These are phyloP conservation scores for Pteronotus mesoamericanus DNA, from an alignment of 2,797 vertebrate genomes.

Conservation along the genomic window DNA sequence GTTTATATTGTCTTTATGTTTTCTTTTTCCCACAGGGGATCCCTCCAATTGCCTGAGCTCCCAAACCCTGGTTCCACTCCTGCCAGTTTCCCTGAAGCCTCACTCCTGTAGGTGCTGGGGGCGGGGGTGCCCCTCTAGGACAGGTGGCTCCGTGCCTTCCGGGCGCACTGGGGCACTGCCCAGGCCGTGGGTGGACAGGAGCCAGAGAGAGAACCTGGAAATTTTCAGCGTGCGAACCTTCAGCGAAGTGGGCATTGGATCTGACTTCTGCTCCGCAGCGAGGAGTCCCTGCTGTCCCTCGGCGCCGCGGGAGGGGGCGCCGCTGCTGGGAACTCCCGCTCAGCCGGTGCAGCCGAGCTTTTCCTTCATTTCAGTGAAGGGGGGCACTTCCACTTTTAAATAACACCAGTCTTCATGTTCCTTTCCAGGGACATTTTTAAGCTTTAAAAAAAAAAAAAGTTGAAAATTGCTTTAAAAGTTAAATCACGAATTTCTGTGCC, in stretches of 20 bases:
- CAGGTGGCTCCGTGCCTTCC: background rate
- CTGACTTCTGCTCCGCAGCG: background rate
- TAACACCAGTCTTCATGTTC: constrained; percentile 4
- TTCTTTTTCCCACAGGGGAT: background rate
- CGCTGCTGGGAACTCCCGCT: background rate
- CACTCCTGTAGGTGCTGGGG: background rate
- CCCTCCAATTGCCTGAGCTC: background rate
- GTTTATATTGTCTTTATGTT: background rate
- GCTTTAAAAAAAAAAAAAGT: constrained; percentile 4
- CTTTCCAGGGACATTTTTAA: constrained; percentile 56
- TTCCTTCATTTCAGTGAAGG: background rate
- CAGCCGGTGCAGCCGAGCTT: background rate
- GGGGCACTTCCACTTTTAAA: background rate
- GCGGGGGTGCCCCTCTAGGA: background rate
- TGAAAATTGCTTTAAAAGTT: constrained; percentile 50
- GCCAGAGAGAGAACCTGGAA: background rate
- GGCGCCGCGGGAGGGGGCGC: background rate
- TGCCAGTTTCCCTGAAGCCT: background rate
- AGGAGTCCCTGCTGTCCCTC: fast-evolving
- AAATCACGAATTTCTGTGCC: constrained; percentile 52
- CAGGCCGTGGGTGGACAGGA: background rate
- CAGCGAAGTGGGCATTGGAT: fast-evolving
- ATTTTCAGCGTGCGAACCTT: background rate
- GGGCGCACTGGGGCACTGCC: fast-evolving
- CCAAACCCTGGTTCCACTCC: background rate